These are phyloP conservation scores for Molossus alvarezi DNA, from an alignment of 2,797 vertebrate genomes.

Conservation along the genomic window DNA sequence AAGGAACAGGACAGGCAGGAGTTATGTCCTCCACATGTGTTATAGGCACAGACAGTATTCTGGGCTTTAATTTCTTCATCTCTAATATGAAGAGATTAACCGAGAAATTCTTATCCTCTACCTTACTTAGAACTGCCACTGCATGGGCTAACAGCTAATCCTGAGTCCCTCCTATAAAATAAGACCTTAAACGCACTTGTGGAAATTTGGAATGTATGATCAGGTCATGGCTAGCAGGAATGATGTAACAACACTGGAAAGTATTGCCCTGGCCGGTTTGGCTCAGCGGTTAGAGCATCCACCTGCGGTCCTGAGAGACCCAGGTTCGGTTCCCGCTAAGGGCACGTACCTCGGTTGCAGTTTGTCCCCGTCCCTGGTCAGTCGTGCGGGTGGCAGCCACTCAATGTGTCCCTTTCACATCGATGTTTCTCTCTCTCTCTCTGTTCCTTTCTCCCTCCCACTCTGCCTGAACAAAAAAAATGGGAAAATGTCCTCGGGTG, in stretches of 20 bases:
- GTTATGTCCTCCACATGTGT: neutral
- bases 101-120: neutral
- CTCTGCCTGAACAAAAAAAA: too few relatives aligned
- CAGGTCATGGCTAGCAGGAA: neutral
- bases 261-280: too few relatives aligned
- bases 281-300: too few relatives aligned
- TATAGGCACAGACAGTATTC: conserved; percentile 13
- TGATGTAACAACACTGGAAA: neutral
- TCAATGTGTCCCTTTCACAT: too few relatives aligned
- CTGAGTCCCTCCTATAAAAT: conserved; percentile 34
- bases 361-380: too few relatives aligned
- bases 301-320: too few relatives aligned
- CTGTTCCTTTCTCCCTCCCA: too few relatives aligned
- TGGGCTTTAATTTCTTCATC: conserved; percentile 33
- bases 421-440: too few relatives aligned
- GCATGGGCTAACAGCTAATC: neutral
- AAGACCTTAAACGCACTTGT: neutral
- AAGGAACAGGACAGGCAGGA: neutral
- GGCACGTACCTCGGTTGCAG: too few relatives aligned
- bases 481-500: too few relatives aligned
- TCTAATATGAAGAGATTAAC: conserved; percentile 53
- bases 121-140: neutral
- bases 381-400: too few relatives aligned
- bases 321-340: too few relatives aligned
- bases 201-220: conserved; percentile 36